Evolutionary conservation across 2,113 vertebrate genomes (phyloP), one percentile per base, ranked within the genome.

Genomic region (Callionymus lyra): DNA sequence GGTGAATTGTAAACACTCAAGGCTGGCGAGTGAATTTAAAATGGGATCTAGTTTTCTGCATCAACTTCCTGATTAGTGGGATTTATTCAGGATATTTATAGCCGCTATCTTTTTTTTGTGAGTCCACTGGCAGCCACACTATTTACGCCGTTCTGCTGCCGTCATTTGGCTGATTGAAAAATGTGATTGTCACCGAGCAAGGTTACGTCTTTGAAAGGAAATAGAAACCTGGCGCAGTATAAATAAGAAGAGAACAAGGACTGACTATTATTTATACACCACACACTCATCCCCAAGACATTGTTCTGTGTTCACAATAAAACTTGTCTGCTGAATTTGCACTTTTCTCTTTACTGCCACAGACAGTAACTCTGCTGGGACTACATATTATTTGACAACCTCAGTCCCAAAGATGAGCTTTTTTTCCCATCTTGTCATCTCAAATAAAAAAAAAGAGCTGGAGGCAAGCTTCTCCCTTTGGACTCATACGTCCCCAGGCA

Each of bases 71-170:
- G 53, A 71, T 63, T 59, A 61, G 63, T 34, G 35, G 59, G 71
- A 67, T 74, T 77, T 80, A 75, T 74, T 74, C 42, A 27, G 34
- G 65, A 52, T 74, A 72, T 82, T 74, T 70, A 52, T 77, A 68
- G 61, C 53, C 4, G 21, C 21, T 27, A 14, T 34, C 44, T 10
- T 63, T 10, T 63, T 64, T 42, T 66, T 67, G 21, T 70, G 59
- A 68, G 67, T 71, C 50, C 41, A 17, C 50, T 57, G 46, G 53
- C 59, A 59, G 56, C n/a, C 36, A 6, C 10, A 50, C 44, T 57
- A 62, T 76, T 75, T 75, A 71, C 70, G 55, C 47, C 64, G 44
- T 70, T 63, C 39, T 48, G 53, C 57, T 65, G 59, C 36, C 47
- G 53, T 74, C 68, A 47, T 48, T 56, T 40, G 47, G 63, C 55